Evolutionary conservation across 2,797 vertebrate species (phyloP).

Genomic region (Hylomyscus alleni): DNA sequence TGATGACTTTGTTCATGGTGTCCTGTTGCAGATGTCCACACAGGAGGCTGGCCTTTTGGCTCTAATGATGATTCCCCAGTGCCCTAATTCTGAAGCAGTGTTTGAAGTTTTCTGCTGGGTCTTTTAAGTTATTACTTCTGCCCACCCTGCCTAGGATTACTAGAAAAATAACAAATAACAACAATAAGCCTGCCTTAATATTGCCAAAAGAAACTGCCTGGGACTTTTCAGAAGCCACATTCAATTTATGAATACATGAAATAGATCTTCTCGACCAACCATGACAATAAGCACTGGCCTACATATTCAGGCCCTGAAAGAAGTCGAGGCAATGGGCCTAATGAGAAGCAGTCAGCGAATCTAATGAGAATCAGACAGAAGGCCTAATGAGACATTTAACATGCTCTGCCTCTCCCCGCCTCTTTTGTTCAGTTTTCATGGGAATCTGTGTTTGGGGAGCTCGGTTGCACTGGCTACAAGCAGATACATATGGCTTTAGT

Average conservation of each 20-base stretch:
- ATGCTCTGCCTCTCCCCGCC: slow-evolving; percentile 79
- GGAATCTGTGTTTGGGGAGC: slow-evolving; percentile 81
- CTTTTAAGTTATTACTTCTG: slow-evolving; percentile 78
- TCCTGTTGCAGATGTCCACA: background rate
- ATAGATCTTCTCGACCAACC: slow-evolving; percentile 79
- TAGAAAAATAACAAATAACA: slow-evolving; percentile 71
- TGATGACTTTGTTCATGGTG: slow-evolving; percentile 47
- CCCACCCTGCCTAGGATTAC: slow-evolving; percentile 51
- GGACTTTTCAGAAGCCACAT: slow-evolving; percentile 83
- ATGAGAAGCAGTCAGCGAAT: slow-evolving; percentile 82
- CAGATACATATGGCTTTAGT: slow-evolving; percentile 78
- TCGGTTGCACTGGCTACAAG: slow-evolving; percentile 75
- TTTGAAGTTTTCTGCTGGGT: slow-evolving; percentile 73
- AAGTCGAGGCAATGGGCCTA: slow-evolving; percentile 82
- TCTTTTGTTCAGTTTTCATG: slow-evolving; percentile 83
- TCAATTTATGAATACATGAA: slow-evolving; percentile 81
- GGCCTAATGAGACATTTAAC: slow-evolving; percentile 84
- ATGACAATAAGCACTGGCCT: slow-evolving; percentile 80
- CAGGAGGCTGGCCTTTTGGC: slow-evolving; percentile 7
- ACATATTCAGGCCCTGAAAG: slow-evolving; percentile 80
- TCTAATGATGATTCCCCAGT: background rate
- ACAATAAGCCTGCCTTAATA: slow-evolving; percentile 70
- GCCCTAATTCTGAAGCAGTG: background rate
- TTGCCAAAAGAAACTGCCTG: slow-evolving; percentile 78
- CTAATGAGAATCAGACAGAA: slow-evolving; percentile 85